Conservation (phyloP, 2,113 vertebrate genomes). For the Oxyruncus cristatus region DNA sequence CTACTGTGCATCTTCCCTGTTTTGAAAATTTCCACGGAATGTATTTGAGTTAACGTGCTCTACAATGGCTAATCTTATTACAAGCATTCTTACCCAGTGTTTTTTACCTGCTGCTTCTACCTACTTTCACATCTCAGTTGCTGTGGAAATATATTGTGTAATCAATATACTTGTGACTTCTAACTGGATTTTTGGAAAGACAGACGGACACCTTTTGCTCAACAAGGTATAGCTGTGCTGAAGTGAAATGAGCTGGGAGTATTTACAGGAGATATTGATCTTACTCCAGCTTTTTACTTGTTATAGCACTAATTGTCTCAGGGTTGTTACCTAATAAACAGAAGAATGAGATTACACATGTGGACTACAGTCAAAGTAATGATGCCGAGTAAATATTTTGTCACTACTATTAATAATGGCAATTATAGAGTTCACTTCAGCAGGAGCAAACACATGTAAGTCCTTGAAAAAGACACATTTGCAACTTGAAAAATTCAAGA, state of each 20-base stretch:
- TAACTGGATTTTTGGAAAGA: neutral
- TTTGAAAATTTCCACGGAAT: neutral
- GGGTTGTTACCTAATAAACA: neutral
- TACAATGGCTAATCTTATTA: neutral
- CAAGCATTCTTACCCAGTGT: neutral
- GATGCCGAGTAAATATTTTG: conserved; percentile 32
- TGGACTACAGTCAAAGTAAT: conserved; percentile 10
- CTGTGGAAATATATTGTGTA: neutral
- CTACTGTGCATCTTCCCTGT: neutral
- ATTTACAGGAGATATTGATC: neutral
- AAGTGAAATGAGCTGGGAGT: neutral
- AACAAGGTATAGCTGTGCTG: neutral
- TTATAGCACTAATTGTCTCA: neutral
- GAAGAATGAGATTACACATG: neutral
- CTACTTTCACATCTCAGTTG: neutral
- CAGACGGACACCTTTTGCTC: neutral
- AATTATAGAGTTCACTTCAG: neutral
- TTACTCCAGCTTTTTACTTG: conserved; percentile 5
- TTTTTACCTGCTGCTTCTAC: neutral
- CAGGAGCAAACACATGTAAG: neutral
- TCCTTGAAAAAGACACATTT: neutral
- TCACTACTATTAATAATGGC: neutral
- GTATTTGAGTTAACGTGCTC: neutral
- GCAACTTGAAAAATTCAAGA: neutral
- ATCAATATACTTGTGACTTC: neutral